Evolutionary conservation across 1,140 invertebrate genomes (phyloP), one percentile per base, ranked within the genome.

Genomic region (Nasonia vitripennis): DNA sequence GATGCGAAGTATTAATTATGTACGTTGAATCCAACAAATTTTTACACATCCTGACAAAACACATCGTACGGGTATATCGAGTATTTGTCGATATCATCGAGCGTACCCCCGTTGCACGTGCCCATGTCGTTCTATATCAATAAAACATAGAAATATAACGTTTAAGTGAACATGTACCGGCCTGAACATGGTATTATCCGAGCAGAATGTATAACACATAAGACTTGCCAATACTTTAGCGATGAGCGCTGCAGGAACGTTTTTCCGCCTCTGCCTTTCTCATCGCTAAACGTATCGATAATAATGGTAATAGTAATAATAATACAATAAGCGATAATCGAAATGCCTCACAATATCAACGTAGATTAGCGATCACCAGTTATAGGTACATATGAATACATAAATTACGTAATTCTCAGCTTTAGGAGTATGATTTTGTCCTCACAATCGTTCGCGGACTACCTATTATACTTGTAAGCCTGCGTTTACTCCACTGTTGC

Each of bases 321-420:
- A 71, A 71, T 34, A 71, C 23, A 71, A 71, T 12, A 71, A 71
- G 23, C 23, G 31, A 34, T 71, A 31, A 71, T 71, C 23, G 70
- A 31, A 71, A 71, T 71, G 70, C 70, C 70, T 71, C 70, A 71
- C 11, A 31, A 31, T 71, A 71, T 31, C 70, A 71, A 71, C 23
- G 23, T 71, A 71, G 70, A 31, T 71, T 71, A 71, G 70, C 70
- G 9, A 71, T 71, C 23, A 34, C 70, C 70, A 71, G 14, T 71
- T 71, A 9, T 71, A 71, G 23, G 70, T 77, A 77, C 20, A 41
- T 20, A 62, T 77, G 48, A 5, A 20, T 20, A 62, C 55, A n/a
- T 62, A 62, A 62, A 62, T 20, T 62, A 7, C 55, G 55, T 62
- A 62, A 62, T 62, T n/a, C 1, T 62, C 55, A 62, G 55, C 14